phyloP scores from a whole-genome alignment of 2,113 vertebrate genomes.

The Amphiprion ocellaris region DNA sequence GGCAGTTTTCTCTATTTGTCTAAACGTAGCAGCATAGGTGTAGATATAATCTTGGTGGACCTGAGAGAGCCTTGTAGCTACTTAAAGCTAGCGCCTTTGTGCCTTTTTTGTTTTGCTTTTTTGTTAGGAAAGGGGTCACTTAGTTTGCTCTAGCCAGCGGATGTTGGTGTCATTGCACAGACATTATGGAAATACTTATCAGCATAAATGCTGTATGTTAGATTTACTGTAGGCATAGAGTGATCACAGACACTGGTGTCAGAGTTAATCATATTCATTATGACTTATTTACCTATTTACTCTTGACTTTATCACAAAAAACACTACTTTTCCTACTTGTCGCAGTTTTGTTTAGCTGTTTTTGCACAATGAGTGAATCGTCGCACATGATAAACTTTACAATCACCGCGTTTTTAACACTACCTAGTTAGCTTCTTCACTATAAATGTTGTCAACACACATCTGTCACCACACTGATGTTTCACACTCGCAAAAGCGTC shows the following conservation, averaged over 20 bases:
- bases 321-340: constrained; percentile 43
- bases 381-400: constrained; percentile 43
- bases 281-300: constrained; percentile 16
- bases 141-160: constrained; percentile 43
- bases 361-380: constrained; percentile 73
- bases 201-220: constrained; percentile 46
- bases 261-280: constrained; percentile 16
- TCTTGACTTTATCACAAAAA: constrained; percentile 43
- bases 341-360: constrained; percentile 49
- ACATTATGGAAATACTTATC: constrained; percentile 25
- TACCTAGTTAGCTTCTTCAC: constrained; percentile 46
- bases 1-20: constrained; percentile 21
- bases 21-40: constrained; percentile 61
- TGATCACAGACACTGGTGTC: constrained; percentile 52
- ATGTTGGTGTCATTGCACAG: constrained; percentile 58
- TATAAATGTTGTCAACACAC: not conserved
- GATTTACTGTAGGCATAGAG: constrained; percentile 47
- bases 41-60: constrained; percentile 51
- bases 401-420: constrained; percentile 53
- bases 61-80: constrained; percentile 65
- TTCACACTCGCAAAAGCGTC: constrained; percentile 3
- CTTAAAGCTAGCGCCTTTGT: constrained; percentile 72
- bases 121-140: constrained; percentile 29
- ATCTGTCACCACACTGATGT: constrained; percentile 8
- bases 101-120: constrained; percentile 54